phyloP scores from a whole-genome alignment of 2,888 invertebrate genomes.

The Caenorhabditis sp. region DNA sequence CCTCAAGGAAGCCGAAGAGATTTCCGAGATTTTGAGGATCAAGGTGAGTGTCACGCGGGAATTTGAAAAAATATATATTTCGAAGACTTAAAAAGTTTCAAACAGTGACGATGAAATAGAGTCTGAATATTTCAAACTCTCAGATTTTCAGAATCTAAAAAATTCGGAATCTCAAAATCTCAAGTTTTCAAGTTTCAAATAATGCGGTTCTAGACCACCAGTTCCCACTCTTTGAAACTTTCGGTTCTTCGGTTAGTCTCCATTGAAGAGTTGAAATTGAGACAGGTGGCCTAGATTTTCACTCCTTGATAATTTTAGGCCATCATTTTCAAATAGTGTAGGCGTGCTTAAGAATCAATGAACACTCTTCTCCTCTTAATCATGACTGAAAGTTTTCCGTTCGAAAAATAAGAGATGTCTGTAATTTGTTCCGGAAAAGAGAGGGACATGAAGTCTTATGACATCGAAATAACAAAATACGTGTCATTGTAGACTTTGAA shows the following conservation, averaged over 20 bases:
- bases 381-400: background rate
- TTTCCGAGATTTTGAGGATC: conserved; percentile 52
- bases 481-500: conserved; percentile 10
- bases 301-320: too few species aligned
- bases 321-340: background rate
- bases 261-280: too few species aligned
- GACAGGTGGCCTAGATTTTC: too few species aligned
- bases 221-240: too few species aligned
- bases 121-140: too few species aligned
- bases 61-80: background rate
- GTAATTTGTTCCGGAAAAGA: conserved; percentile 17
- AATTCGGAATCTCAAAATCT: too few species aligned
- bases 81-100: too few species aligned
- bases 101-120: too few species aligned
- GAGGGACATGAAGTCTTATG: background rate
- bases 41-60: conserved; percentile 29
- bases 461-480: conserved; percentile 16
- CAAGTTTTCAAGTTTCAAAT: too few species aligned
- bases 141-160: too few species aligned
- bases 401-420: background rate
- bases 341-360: background rate
- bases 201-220: too few species aligned
- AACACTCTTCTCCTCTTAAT: background rate
- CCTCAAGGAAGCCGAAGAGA: conserved; percentile 50
- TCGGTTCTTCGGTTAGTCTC: too few species aligned